phyloP scores from a whole-genome alignment of 2,113 vertebrate genomes.

The Lynx canadensis region DNA sequence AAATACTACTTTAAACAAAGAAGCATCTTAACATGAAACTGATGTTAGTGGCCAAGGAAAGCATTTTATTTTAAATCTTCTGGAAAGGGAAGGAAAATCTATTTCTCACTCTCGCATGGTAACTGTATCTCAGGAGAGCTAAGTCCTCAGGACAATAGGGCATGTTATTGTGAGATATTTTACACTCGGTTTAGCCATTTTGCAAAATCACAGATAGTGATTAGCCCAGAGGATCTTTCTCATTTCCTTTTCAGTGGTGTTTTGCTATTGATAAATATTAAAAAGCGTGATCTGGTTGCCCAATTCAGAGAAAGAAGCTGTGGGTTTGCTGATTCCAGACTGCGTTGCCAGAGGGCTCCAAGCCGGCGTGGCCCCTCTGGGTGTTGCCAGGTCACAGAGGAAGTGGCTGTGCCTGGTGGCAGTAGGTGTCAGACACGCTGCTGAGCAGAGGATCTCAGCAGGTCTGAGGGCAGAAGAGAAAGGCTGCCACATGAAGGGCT shows the following conservation, averaged over 20 bases:
- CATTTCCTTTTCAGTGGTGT: neutral
- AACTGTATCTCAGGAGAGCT: neutral
- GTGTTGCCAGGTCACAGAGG: neutral
- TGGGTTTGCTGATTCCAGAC: neutral
- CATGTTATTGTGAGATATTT: neutral
- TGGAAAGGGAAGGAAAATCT: neutral
- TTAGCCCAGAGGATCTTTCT: neutral
- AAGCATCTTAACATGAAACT: conserved; percentile 10
- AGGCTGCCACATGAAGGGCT: conserved; percentile 10
- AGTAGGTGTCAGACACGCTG: conserved; percentile 57
- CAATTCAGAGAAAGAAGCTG: neutral
- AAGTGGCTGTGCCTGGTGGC: neutral
- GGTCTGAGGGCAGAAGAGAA: conserved; percentile 61
- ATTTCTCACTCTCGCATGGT: neutral
- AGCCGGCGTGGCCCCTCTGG: neutral
- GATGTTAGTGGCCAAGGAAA: neutral
- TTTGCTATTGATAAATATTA: conserved; percentile 23
- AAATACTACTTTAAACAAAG: neutral
- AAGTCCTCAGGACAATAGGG: neutral
- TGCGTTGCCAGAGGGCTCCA: neutral
- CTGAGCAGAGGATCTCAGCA: conserved; percentile 58
- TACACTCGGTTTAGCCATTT: neutral
- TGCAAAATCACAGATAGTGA: neutral
- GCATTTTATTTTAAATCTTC: conserved; percentile 14
- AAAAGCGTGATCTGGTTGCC: neutral